Base-by-base conservation (phyloP, 2,113 vertebrate species). In the Sinocyclocheilus grahami region DNA sequence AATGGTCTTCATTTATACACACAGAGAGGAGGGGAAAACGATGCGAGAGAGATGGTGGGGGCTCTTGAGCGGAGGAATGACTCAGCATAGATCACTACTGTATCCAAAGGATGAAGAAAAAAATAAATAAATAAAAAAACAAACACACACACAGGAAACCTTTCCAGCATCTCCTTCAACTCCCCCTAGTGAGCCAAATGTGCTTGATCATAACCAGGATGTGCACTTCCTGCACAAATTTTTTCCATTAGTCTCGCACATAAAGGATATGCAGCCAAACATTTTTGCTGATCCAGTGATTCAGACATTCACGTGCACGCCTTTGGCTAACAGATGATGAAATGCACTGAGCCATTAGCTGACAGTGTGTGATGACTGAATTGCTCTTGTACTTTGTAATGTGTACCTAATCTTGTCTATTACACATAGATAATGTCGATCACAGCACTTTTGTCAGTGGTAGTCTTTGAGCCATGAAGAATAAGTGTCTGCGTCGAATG, bases 381-480 rank as follows among this genome's bases (percentile, higher is more conserved):
- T n/a, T 86, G 67, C 67, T 74, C 90, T 89, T 92, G 92, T 72
- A 92, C 91, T 93, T 92, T 92, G 89, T 60, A 91, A 77, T 91
- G 88, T 85, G 76, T 39, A 62, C 58, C 89, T 90, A 86, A 83
- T 89, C 55, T 82, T 39, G 69, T 24, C 22, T 22, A 46, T 76
- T 75, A 67, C 16, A 46, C 16, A 37, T 9, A 24, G 71, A 72
- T 69, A 82, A 51, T 83, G 81, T 55, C 18, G 39, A 18, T 72
- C 18, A 24, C 53, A 75, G 51, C 69, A 39, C 20, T 58, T 67
- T 82, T 65, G 55, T 62, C 27, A 5, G 16, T 33, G 33, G 62
- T 81, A 30, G 3, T 58, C 9, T n/a, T 30, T 27, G 27, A 78
- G 27, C 39, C 22, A 42, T 1, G 3, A 8, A 24, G 20, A 62